These are phyloP conservation scores for Limanda limanda DNA, from an alignment of 2,113 vertebrate species.

Conservation along the genomic window DNA sequence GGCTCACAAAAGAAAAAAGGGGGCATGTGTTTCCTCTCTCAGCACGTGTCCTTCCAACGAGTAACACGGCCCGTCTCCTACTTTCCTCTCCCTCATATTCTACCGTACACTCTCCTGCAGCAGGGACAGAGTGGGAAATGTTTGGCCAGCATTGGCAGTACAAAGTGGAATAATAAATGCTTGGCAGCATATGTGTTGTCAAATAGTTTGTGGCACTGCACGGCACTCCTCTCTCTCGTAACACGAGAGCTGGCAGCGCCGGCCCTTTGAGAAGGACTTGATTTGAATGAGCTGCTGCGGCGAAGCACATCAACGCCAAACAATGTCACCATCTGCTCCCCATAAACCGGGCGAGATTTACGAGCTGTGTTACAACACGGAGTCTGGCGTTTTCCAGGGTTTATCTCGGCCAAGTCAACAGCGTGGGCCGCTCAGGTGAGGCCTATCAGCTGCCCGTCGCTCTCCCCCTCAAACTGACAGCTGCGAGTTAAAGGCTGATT, in stretches of 20 bases:
- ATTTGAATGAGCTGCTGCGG: conserved; percentile 56
- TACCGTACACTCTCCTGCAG: conserved; percentile 6
- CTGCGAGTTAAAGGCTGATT: not conserved
- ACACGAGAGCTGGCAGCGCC: conserved; percentile 44
- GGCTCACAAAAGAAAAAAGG: conserved; percentile 48
- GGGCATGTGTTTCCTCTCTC: conserved; percentile 72
- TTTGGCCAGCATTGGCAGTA: conserved; percentile 60
- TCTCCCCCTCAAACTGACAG: conserved; percentile 6
- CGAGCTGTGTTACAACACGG: conserved; percentile 22
- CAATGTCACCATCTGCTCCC: conserved; percentile 68
- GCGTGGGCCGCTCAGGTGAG: conserved; percentile 28
- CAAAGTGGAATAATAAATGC: conserved; percentile 56
- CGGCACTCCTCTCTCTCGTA: conserved; percentile 51
- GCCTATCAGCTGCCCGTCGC: conserved; percentile 6
- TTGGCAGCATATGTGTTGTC: conserved; percentile 40
- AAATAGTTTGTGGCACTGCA: conserved; percentile 35
- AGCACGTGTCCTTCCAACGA: conserved; percentile 64
- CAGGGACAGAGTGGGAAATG: conserved; percentile 42
- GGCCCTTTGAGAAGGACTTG: conserved; percentile 48
- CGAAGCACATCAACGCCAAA: conserved; percentile 57
- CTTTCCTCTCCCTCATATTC: conserved; percentile 46
- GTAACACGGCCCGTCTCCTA: conserved; percentile 1
- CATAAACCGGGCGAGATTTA: conserved; percentile 56
- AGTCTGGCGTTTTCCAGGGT: conserved; percentile 42
- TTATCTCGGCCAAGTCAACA: conserved; percentile 46